A percentile compares a stretch with the other conserved stretches of the same genome.
These are phyloP conservation scores for Enoplosus armatus DNA, from an alignment of 2,797 vertebrate species.

Conservation along the genomic window DNA sequence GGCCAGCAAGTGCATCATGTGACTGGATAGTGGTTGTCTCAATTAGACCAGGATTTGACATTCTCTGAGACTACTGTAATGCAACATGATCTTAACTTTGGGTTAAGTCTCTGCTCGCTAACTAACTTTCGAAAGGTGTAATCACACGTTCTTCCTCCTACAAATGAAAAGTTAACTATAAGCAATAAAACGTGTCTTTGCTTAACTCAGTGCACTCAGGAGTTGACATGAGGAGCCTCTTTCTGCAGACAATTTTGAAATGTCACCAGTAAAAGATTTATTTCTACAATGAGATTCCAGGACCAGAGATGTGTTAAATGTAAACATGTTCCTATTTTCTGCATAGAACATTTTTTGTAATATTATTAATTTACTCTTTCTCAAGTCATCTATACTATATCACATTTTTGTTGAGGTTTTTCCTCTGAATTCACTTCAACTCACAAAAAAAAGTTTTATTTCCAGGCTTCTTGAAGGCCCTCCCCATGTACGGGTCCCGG, in stretches of 20 bases:
- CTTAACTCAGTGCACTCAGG: no score
- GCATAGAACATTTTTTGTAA: no score
- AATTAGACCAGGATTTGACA: slow-evolving; percentile 1
- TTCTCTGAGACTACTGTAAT: neutral
- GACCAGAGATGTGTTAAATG: no score
- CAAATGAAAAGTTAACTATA: neutral
- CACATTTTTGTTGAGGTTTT: neutral
- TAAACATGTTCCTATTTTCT: no score
- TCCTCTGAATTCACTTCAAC: neutral
- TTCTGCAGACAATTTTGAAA: no score
- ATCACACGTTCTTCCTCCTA: neutral
- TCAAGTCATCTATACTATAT: no score
- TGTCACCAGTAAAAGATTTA: no score
- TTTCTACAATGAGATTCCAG: no score
- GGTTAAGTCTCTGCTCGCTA: no score
- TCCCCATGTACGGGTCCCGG: neutral
- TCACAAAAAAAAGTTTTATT: neutral
- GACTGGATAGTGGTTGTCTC: neutral
- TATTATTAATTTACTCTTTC: no score
- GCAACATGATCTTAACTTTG: neutral
- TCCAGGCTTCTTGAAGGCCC: neutral
- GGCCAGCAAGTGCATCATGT: neutral
- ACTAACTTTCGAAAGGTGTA: neutral
- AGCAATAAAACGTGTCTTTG: neutral
- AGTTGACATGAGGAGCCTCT: no score